A percentile compares a stretch with the other conserved stretches of the same genome.
These are phyloP conservation scores for Zoanthus gigantus DNA, from an alignment of 92 coral and sea anemone genomes.

Conservation along the genomic window DNA sequence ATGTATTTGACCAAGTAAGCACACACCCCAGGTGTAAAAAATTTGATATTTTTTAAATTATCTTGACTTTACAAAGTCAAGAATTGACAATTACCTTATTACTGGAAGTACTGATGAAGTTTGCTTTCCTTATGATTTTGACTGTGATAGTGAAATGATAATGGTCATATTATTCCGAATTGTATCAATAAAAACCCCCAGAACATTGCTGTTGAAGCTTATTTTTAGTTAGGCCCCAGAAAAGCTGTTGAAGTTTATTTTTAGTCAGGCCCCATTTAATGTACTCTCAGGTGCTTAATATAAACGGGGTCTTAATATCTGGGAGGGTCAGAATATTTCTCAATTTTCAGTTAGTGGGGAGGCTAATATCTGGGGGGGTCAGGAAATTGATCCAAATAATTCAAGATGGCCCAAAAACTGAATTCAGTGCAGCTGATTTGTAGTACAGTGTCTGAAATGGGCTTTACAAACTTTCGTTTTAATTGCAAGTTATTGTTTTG, in stretches of 20 bases:
- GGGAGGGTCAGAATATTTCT: too few species aligned
- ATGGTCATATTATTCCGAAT: neutral
- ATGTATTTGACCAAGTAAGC: too few species aligned
- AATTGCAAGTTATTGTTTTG: conserved; percentile 16
- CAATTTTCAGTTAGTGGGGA: too few species aligned
- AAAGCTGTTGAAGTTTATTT: neutral
- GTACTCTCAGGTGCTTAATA: too few species aligned
- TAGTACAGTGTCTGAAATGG: conserved; percentile 9
- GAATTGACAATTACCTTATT: conserved; percentile 1
- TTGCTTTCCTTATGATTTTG: conserved; percentile 12
- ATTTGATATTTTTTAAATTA: neutral
- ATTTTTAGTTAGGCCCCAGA: neutral
- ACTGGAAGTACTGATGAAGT: neutral
- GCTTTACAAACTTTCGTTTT: conserved; percentile 14
- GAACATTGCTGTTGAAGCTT: neutral
- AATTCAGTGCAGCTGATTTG: conserved; percentile 7
- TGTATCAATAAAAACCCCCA: neutral
- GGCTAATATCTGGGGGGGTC: neutral
- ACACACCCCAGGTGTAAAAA: too few species aligned
- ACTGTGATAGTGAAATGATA: neutral
- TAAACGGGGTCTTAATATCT: neutral
- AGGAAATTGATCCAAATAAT: neutral
- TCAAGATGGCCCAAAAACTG: conserved; percentile 17
- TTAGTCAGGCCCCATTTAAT: neutral
- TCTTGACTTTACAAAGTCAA: conserved; percentile 9